Base-by-base conservation (phyloP, 2,113 vertebrate species). In the Axis porcinus region DNA sequence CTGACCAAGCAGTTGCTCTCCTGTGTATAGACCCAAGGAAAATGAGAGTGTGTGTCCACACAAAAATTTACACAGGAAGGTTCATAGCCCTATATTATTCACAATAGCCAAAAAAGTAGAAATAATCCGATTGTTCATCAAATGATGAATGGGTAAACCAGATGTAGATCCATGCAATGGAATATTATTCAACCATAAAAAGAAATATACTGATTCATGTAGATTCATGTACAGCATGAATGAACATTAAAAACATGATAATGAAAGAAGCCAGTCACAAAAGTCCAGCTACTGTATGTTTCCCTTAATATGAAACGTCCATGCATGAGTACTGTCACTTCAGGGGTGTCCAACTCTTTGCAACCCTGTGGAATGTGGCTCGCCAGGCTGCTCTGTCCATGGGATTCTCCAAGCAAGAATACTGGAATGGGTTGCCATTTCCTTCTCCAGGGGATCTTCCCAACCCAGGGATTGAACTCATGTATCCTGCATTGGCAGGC, bases 291-390 rank as follows among this genome's bases (percentile, higher is more conserved):
- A 4, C 16, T 60, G n/a, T 87, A 12, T 60, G 23, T 86, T 70
- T 60, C 55, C 28, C 28, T 70, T 55, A 64, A 4, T 16, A 25
- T 13, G 40, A 50, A 86, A 43, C 21, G 19, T 36, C 36, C 2
- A 0, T 40, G 36, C 9, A 1, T 40, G 36, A 0, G 0, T 74
- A 13, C n/a, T 40, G 36, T 23, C 36, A 36, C 36, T 74, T 74
- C 67, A 40, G n/a, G 6, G 19, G 21, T 74, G 67, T 23, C 64
- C 33, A 5, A 2, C 64, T 70, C 19, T n/a, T n/a, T 74, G 67
- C 1, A 2, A 74, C 36, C 36, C 67, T 40, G 27, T 40, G 67
- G 19, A 23, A 21, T 74, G 19, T 74, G 36, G 2, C 10, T 74
- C 19, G 0, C 33, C 33, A 74, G 67, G n/a, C 67, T 74, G 19